Evolutionary conservation across 53 echinoderm and acorn worm species (phyloP), one percentile per base, ranked within the genome.

Genomic region (Echinometra lucunter): DNA sequence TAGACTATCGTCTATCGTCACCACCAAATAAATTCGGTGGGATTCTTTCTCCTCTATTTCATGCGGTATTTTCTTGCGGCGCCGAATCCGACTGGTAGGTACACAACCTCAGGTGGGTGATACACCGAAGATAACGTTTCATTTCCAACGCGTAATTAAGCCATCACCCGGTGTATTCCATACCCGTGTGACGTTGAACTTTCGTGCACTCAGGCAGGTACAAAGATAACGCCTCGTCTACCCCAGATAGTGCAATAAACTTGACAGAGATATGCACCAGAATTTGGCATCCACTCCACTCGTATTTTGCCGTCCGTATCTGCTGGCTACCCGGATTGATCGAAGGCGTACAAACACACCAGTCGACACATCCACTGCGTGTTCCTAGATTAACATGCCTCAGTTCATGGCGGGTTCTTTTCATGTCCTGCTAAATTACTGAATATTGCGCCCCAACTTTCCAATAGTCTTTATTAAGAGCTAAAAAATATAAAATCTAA

Each of bases 171-270:
- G 35, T 49, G 56, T 55, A 23, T 42, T 44, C 70, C 53, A 18
- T 53, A 88, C 53, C 88, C 5, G 88, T 88, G 18, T 28, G 56
- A 88, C 47, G 88, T 56, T 56, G 88, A n/a, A n/a, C 28, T 56
- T 88, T 53, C 16, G 30, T 55, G 56, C 88, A 88, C n/a, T 16
- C 53, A 56, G 45, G 25, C 28, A n/a, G 32, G 56, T 34, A 34
- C n/a, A 32, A 55, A 56, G 5, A 88, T n/a, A 88, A 88, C 88
- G 56, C 88, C n/a, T 30, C 47, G 13, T n/a, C 2, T 21, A 56
- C 32, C 35, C 78, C 78, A 88, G 56, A 88, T 55, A 88, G 88
- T 88, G 55, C 88, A 88, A 56, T 88, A 88, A 88, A 88, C 88
- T 88, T 88, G 49, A 56, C 88, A 49, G 53, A 88, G 88, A 56